phyloP scores from a whole-genome alignment of 1,140 invertebrate species.

The Adelges cooleyi region DNA sequence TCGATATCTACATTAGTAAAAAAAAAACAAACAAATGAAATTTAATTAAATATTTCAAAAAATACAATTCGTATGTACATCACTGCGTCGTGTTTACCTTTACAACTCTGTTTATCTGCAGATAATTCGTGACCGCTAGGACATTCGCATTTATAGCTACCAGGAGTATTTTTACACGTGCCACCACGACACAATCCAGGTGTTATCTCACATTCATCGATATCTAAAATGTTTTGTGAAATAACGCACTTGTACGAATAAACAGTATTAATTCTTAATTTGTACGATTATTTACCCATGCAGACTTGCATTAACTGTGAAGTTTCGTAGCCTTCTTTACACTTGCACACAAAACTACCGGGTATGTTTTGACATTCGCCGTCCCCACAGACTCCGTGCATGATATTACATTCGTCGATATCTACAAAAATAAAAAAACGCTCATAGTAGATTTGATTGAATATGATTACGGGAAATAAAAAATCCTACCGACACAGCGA shows the following conservation, averaged over 20 bases:
- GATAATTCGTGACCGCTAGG: constrained; percentile 54
- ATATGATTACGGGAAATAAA: neutral
- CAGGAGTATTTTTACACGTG: constrained; percentile 53
- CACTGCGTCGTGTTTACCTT: constrained; percentile 40
- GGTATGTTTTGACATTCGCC: constrained; percentile 71
- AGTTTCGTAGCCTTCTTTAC: constrained; percentile 60
- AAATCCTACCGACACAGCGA: constrained; percentile 55
- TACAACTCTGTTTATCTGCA: constrained; percentile 50
- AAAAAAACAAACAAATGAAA: neutral
- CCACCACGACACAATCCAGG: constrained; percentile 55
- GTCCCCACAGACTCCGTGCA: constrained; percentile 69
- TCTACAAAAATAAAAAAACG: constrained; percentile 41
- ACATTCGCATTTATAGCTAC: constrained; percentile 60
- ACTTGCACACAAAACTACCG: constrained; percentile 70
- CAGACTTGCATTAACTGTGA: constrained; percentile 70
- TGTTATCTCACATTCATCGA: constrained; percentile 66
- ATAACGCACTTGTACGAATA: no score
- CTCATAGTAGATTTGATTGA: no score
- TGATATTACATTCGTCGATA: constrained; percentile 79
- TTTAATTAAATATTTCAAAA: neutral
- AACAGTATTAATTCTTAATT: no score
- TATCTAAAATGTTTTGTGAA: no score
- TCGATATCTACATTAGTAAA: constrained; percentile 42
- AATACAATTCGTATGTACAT: neutral
- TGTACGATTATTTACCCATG: constrained; percentile 50